Conservation (phyloP, 1,140 invertebrate species). For the Drosophila dunni region DNA sequence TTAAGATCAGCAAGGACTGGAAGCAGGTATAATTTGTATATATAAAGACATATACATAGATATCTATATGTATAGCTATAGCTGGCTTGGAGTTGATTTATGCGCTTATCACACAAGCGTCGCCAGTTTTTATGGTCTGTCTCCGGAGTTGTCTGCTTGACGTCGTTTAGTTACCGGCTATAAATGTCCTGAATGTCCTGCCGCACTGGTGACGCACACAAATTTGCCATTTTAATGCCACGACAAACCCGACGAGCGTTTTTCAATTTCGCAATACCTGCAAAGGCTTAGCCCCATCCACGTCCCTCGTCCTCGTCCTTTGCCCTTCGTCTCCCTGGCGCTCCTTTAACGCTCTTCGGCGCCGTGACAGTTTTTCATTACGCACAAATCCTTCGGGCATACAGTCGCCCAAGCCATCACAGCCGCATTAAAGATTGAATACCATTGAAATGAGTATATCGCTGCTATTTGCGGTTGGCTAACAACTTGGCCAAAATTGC, state of each 20-base stretch:
- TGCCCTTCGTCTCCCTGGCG: not conserved
- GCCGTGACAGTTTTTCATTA: slow-evolving; percentile 79
- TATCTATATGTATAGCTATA: not conserved
- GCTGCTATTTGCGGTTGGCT: slow-evolving; percentile 34
- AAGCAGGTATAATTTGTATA: not conserved
- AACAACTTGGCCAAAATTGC: slow-evolving; percentile 28
- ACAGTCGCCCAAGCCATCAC: slow-evolving; percentile 53
- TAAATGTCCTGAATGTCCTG: slow-evolving; percentile 73
- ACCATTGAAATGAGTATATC: slow-evolving; percentile 25
- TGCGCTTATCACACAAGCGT: slow-evolving; percentile 78
- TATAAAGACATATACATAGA: not conserved
- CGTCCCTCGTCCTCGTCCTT: slow-evolving; percentile 9
- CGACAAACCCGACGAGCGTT: slow-evolving; percentile 56
- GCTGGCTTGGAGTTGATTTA: slow-evolving; percentile 62
- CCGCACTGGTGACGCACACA: slow-evolving; percentile 64
- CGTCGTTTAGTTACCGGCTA: slow-evolving; percentile 63
- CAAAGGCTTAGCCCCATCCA: slow-evolving; percentile 52
- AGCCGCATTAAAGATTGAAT: slow-evolving; percentile 51
- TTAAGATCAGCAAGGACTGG: slow-evolving; percentile 6
- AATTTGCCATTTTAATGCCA: slow-evolving; percentile 81
- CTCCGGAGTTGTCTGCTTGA: slow-evolving; percentile 63
- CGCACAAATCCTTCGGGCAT: slow-evolving; percentile 80
- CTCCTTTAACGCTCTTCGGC: not conserved
- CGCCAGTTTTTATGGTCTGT: slow-evolving; percentile 70
- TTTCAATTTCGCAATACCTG: slow-evolving; percentile 75